Percentiles rank a stretch among this genome's conserved stretches.
These are phyloP conservation scores for Arion vulgaris DNA, from an alignment of 1,140 invertebrate species.

Conservation along the genomic window DNA sequence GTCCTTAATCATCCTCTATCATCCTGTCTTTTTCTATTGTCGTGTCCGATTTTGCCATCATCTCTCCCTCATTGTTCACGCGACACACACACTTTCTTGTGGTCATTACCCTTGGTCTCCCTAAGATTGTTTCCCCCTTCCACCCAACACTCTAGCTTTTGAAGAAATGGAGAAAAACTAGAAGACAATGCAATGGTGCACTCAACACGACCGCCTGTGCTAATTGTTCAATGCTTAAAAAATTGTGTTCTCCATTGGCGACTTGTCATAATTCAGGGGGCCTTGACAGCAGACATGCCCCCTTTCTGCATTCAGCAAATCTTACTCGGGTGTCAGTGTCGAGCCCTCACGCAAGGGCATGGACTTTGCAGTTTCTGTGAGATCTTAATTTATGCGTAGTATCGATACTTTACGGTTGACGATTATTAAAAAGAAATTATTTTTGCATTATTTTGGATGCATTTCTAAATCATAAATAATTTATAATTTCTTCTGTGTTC, in stretches of 20 bases:
- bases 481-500: too few relatives aligned
- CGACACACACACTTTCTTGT: background rate
- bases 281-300: background rate
- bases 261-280: background rate
- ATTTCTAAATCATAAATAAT: too few relatives aligned
- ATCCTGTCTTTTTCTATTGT: constrained; percentile 30
- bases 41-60: background rate
- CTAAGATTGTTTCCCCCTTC: too few relatives aligned
- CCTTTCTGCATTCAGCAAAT: too few relatives aligned
- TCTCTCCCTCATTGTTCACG: constrained; percentile 1
- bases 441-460: too few relatives aligned
- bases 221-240: constrained; percentile 19
- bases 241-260: background rate
- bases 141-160: background rate
- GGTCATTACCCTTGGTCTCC: background rate
- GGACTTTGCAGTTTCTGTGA: too few relatives aligned
- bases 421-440: too few relatives aligned
- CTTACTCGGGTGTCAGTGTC: too few relatives aligned
- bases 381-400: too few relatives aligned
- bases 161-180: background rate
- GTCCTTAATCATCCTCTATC: constrained; percentile 27
- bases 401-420: too few relatives aligned
- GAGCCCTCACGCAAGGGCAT: too few relatives aligned
- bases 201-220: background rate
- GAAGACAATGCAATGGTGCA: background rate